Evolutionary conservation across 1,140 invertebrate species (phyloP).

Genomic region (Heterodera schachtii): DNA sequence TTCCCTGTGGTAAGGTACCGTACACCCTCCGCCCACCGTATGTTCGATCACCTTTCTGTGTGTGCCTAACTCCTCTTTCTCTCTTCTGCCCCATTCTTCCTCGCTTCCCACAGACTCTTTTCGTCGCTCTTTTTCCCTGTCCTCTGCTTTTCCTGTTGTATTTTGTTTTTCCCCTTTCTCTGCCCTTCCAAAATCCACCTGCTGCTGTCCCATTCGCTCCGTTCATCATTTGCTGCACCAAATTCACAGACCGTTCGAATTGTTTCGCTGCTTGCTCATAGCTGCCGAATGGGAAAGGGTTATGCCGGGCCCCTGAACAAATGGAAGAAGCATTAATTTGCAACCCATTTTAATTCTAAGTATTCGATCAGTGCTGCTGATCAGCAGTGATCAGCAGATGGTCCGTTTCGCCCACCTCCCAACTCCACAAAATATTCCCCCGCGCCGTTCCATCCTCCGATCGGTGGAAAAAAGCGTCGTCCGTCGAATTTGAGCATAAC

Average conservation of each 20-base stretch:
- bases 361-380: too few species aligned
- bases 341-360: too few species aligned
- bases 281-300: conserved; percentile 25
- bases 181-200: background rate
- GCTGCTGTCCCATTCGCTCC: background rate
- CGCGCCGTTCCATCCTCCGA: conserved; percentile 15
- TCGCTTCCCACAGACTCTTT: background rate
- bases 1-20: background rate
- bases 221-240: conserved; percentile 31
- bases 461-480: conserved; percentile 22
- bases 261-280: conserved; percentile 27
- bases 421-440: conserved; percentile 29
- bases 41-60: background rate
- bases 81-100: background rate
- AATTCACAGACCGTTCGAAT: conserved; percentile 26
- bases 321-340: background rate
- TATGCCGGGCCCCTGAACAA: conserved; percentile 11
- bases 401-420: conserved; percentile 3
- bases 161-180: background rate
- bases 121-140: background rate
- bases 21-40: background rate
- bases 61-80: background rate
- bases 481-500: conserved; percentile 28
- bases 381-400: too few species aligned
- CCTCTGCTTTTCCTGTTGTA: background rate